Conservation (phyloP, 2,888 invertebrate species). For the Periphyllus acericola region DNA sequence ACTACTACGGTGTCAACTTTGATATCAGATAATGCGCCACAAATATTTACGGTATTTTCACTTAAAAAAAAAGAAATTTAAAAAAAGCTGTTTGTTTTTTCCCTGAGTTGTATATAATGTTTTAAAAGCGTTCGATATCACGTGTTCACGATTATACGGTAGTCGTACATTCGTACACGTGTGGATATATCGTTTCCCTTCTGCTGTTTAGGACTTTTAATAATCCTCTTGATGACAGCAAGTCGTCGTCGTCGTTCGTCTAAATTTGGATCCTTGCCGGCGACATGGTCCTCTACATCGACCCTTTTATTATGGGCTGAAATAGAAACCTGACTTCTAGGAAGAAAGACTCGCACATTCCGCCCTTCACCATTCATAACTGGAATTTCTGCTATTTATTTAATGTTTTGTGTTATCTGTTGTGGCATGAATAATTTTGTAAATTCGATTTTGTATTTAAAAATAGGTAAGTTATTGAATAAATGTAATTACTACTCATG, state of each 20-base stretch:
- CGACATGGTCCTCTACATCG: conserved; percentile 40
- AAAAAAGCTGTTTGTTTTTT: conserved; percentile 7
- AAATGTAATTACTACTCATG: too few relatives aligned
- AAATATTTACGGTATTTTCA: conserved; percentile 37
- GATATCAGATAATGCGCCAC: conserved; percentile 25
- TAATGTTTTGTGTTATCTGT: not conserved
- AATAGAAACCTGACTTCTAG: conserved; percentile 53
- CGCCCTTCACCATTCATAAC: conserved; percentile 34
- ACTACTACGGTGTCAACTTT: not conserved
- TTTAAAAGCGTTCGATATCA: conserved; percentile 41
- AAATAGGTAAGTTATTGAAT: too few relatives aligned
- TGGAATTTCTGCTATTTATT: not conserved
- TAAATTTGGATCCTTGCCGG: conserved; percentile 55
- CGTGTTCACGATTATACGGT: conserved; percentile 57
- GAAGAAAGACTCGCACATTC: conserved; percentile 4
- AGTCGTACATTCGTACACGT: conserved; percentile 41
- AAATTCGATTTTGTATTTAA: not conserved
- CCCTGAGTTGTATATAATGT: not conserved
- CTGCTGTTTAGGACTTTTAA: conserved; percentile 62
- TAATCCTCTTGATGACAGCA: conserved; percentile 61
- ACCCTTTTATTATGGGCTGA: conserved; percentile 61
- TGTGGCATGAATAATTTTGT: not conserved
- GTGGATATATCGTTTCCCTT: conserved; percentile 50
- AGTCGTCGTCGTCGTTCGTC: conserved; percentile 56
- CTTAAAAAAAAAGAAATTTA: not conserved